Percentiles rank a stretch among this genome's conserved stretches.
Conservation (phyloP, 2,888 invertebrate genomes). For the Fissipunctia ypsillon region DNA sequence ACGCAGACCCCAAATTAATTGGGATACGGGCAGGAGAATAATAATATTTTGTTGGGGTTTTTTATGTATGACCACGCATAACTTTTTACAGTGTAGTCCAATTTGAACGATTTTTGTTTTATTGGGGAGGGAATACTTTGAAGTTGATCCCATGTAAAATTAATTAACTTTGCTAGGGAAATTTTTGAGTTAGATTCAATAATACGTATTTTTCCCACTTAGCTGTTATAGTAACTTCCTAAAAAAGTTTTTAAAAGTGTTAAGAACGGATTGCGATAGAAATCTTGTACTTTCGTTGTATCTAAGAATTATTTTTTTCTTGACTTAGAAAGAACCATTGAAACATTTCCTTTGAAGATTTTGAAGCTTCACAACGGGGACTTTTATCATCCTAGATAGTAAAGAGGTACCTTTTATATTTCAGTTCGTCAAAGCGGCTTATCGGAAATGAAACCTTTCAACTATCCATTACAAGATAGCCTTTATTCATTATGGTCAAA, state of each 20-base stretch:
- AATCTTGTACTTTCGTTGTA: background rate
- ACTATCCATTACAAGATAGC: slow-evolving; percentile 22
- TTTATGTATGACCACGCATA: too few relatives aligned
- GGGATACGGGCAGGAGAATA: background rate
- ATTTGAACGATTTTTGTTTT: too few relatives aligned
- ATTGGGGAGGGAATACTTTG: too few relatives aligned
- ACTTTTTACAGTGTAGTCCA: too few relatives aligned
- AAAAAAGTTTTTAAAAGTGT: too few relatives aligned
- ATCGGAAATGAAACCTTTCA: slow-evolving; percentile 53
- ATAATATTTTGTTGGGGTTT: too few relatives aligned
- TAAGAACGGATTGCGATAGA: background rate
- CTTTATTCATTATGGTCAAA: slow-evolving; percentile 20
- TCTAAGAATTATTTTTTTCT: background rate
- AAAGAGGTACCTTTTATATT: slow-evolving; percentile 41
- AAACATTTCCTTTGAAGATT: slow-evolving; percentile 31
- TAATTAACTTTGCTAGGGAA: too few relatives aligned
- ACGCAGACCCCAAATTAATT: background rate
- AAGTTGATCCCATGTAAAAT: too few relatives aligned
- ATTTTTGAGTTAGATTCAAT: too few relatives aligned
- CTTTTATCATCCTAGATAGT: slow-evolving; percentile 47
- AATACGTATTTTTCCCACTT: too few relatives aligned
- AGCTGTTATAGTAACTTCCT: too few relatives aligned
- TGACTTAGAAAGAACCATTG: background rate
- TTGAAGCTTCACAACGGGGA: slow-evolving; percentile 15
- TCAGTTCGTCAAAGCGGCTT: slow-evolving; percentile 48